Conservation (phyloP, 2,113 vertebrate genomes). For the Serilophus lunatus region DNA sequence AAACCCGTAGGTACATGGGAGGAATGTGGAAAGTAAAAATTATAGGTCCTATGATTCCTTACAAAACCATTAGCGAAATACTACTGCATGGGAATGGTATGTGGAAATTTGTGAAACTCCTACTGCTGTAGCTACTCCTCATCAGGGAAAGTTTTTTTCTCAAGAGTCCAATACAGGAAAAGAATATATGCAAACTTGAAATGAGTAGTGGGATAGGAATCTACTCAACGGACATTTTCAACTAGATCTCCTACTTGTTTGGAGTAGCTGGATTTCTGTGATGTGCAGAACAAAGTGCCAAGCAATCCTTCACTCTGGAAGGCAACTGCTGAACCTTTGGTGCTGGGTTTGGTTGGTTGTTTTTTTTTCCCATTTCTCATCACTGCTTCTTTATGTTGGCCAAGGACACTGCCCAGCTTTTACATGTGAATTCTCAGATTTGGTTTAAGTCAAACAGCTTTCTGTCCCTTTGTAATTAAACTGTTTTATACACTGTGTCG, state of each 20-base stretch:
- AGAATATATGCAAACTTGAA: not conserved
- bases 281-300: not conserved
- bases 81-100: not conserved
- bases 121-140: not conserved
- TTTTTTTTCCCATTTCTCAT: not conserved
- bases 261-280: not conserved
- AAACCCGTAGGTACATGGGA: not conserved
- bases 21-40: not conserved
- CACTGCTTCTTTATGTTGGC: not conserved
- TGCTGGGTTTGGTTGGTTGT: not conserved
- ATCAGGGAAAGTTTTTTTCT: not conserved
- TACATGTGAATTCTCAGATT: not conserved
- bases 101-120: not conserved
- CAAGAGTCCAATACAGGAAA: not conserved
- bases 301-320: not conserved
- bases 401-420: not conserved
- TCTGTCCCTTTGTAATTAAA: not conserved
- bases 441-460: not conserved
- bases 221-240: not conserved
- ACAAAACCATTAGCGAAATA: not conserved
- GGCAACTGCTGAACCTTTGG: not conserved
- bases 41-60: not conserved
- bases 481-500: not conserved
- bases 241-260: not conserved
- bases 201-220: not conserved